Evolutionary conservation across 2,888 invertebrate species (phyloP).

Genomic region (Lycophotia porphyrea): DNA sequence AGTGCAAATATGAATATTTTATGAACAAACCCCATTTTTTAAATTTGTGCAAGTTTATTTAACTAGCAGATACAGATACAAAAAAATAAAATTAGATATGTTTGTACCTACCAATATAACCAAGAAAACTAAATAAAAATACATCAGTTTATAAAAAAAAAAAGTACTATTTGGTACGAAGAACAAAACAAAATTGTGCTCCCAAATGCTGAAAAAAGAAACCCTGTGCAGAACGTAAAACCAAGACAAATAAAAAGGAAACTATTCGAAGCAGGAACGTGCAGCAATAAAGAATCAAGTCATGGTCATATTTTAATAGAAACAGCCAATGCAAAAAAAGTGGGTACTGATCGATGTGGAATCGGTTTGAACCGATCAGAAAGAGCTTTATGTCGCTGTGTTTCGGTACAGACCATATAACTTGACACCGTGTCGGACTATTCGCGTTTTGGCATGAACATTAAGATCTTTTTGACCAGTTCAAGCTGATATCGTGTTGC

Average conservation of each 20-base stretch:
- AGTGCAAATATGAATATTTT: slow-evolving; percentile 11
- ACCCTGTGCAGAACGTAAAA: slow-evolving; percentile 39
- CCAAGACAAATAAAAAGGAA: slow-evolving; percentile 16
- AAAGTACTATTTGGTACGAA: no score
- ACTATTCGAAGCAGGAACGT: slow-evolving; percentile 9
- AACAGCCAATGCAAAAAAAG: not conserved
- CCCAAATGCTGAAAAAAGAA: slow-evolving; percentile 42
- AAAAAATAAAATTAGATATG: not conserved
- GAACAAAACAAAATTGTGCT: slow-evolving; percentile 29
- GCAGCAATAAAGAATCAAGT: slow-evolving; percentile 4
- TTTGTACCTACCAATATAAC: not conserved
- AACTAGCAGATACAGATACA: not conserved
- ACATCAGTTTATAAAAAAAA: not conserved
- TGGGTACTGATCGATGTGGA: not conserved
- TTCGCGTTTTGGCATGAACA: not conserved
- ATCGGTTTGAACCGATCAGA: not conserved
- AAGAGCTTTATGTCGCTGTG: not conserved
- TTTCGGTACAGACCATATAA: not conserved
- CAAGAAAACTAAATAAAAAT: not conserved
- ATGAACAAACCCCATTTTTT: not conserved
- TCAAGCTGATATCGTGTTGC: not conserved
- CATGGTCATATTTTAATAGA: slow-evolving; percentile 26
- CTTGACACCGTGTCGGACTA: not conserved
- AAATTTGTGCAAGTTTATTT: slow-evolving; percentile 14
- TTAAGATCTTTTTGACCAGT: not conserved